These are phyloP conservation scores for Diabrotica undecimpunctata DNA, from an alignment of 1,140 invertebrate genomes.

Conservation along the genomic window DNA sequence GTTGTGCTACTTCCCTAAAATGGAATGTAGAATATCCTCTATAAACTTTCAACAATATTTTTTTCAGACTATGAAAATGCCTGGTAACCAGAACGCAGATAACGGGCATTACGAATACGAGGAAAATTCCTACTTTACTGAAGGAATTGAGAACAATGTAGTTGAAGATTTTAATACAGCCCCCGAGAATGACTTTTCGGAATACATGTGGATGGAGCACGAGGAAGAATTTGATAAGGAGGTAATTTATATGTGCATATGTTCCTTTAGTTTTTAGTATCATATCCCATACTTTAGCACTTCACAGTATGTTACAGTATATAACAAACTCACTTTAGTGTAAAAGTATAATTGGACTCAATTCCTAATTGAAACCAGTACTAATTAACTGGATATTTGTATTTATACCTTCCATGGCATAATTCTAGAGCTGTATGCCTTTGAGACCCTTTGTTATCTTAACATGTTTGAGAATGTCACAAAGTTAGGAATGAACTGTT, in stretches of 20 bases:
- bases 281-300: constrained; percentile 16
- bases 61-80: constrained; percentile 58
- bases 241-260: constrained; percentile 49
- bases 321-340: no score
- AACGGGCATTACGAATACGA: constrained; percentile 55
- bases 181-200: constrained; percentile 72
- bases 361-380: no score
- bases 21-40: constrained; percentile 19
- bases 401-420: no score
- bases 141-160: constrained; percentile 46
- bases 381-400: no score
- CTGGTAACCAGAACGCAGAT: constrained; percentile 49
- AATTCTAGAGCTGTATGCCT: no score
- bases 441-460: no score
- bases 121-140: constrained; percentile 48
- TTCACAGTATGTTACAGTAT: no score
- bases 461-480: no score
- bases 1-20: constrained; percentile 27
- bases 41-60: constrained; percentile 11
- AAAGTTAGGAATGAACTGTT: no score
- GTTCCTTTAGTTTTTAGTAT: not conserved
- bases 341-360: no score
- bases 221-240: constrained; percentile 86
- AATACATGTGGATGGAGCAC: constrained; percentile 90
- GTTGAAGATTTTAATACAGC: constrained; percentile 54